These are phyloP conservation scores for Choloepus hoffmanni DNA, from an alignment of 2,113 vertebrate species.

Conservation along the genomic window DNA sequence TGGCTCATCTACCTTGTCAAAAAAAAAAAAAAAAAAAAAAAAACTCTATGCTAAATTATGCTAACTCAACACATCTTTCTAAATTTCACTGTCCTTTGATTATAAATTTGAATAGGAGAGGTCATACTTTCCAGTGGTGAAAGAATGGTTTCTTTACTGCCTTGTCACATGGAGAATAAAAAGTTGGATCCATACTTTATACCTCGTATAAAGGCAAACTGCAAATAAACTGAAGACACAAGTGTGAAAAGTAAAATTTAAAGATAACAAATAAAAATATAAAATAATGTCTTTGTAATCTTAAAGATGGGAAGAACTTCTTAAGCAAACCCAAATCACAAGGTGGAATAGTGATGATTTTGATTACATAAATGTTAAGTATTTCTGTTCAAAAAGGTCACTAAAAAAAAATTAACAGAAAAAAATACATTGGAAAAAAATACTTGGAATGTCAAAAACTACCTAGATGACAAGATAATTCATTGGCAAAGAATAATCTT, in stretches of 20 bases:
- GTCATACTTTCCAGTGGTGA: constrained; percentile 16
- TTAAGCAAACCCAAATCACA: neutral
- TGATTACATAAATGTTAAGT: neutral
- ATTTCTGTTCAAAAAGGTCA: constrained; percentile 23
- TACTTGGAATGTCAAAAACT: constrained; percentile 32
- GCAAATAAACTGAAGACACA: neutral
- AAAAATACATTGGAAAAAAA: neutral
- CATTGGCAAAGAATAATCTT: neutral
- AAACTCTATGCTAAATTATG: constrained; percentile 81
- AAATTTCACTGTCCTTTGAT: constrained; percentile 72
- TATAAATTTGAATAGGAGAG: constrained; percentile 75
- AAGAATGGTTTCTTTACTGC: neutral
- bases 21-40: constrained; percentile 60
- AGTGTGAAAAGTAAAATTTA: constrained; percentile 26
- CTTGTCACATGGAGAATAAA: neutral
- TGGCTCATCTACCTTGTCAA: constrained; percentile 80
- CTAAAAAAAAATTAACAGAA: constrained; percentile 8
- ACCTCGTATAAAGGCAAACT: neutral
- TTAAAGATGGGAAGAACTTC: neutral
- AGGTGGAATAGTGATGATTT: neutral
- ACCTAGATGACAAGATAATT: neutral
- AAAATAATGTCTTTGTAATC: neutral
- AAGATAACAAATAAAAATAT: neutral
- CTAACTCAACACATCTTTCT: constrained; percentile 79
- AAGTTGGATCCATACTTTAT: neutral